Evolutionary conservation across 2,888 invertebrate species (phyloP).

Genomic region (Taenaris catops): DNA sequence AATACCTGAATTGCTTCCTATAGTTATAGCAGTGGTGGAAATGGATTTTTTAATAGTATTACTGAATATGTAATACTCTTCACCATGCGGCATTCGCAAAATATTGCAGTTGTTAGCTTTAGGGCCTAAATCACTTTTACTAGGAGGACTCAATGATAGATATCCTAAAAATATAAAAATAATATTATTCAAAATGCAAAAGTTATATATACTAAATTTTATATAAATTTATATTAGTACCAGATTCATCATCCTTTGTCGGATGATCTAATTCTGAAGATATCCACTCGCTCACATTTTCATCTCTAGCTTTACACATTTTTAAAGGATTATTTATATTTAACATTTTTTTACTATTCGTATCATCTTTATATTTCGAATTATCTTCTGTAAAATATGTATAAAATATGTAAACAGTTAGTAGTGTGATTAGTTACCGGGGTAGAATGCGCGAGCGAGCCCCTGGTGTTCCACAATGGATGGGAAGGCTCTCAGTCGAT

Average conservation of each 20-base stretch:
- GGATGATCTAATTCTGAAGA: conserved; percentile 32
- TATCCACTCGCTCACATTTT: conserved; percentile 33
- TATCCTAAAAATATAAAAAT: conserved; percentile 29
- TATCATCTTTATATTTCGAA: neutral
- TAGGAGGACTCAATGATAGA: conserved; percentile 28
- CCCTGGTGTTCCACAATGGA: too few species aligned
- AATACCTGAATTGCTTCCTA: conserved; percentile 10
- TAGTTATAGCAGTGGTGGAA: neutral
- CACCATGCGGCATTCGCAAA: conserved; percentile 1
- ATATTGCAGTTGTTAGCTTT: conserved; percentile 17
- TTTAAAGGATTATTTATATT: conserved; percentile 9
- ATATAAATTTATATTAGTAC: conserved; percentile 27
- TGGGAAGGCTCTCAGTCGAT: too few species aligned
- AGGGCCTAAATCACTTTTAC: conserved; percentile 15
- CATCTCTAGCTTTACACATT: conserved; percentile 29
- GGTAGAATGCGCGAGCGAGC: too few species aligned
- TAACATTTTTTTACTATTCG: neutral
- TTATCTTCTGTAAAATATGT: neutral
- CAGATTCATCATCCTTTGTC: conserved; percentile 38
- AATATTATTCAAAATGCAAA: neutral
- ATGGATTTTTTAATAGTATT: conserved; percentile 4
- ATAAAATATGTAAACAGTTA: neutral
- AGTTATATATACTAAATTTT: neutral
- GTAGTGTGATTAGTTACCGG: neutral
- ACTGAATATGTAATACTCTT: conserved; percentile 1